Evolutionary conservation across 2,888 invertebrate genomes (phyloP).

Genomic region (Muscina levida): DNA sequence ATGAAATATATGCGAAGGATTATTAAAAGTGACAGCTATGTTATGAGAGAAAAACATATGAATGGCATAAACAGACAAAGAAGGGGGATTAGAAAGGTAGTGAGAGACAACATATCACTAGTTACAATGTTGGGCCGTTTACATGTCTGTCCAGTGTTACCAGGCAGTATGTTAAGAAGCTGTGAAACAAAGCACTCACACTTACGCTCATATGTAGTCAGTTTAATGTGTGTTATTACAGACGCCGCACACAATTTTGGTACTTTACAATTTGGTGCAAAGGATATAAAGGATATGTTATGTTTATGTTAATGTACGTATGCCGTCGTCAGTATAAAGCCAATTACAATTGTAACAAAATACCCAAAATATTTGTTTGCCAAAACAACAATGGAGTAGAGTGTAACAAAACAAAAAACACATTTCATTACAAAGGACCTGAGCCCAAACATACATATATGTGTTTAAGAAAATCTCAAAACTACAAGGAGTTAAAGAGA

Average conservation of each 20-base stretch:
- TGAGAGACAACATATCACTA: conserved; percentile 19
- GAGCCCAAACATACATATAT: conserved; percentile 4
- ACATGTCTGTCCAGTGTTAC: background rate
- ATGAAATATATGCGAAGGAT: conserved; percentile 20
- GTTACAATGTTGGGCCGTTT: conserved; percentile 7
- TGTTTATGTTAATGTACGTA: background rate
- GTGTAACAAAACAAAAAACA: conserved; percentile 19
- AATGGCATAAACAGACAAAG: conserved; percentile 34
- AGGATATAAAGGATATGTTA: conserved; percentile 6
- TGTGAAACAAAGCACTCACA: background rate
- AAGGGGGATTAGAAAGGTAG: conserved; percentile 46
- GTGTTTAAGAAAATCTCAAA: background rate
- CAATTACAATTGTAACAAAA: conserved; percentile 51
- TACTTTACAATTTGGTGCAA: background rate
- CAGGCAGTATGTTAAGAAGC: conserved; percentile 34
- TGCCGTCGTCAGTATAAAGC: conserved; percentile 31
- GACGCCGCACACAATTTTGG: background rate
- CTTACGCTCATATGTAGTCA: too few species aligned
- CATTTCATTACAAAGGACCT: conserved; percentile 10
- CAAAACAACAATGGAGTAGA: conserved; percentile 13
- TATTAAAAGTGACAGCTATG: conserved; percentile 23
- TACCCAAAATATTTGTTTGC: conserved; percentile 20
- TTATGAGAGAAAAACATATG: conserved; percentile 6
- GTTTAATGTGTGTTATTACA: background rate
- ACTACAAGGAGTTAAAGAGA: background rate